Conservation (phyloP, 1,140 invertebrate genomes). For the Apocrypta bakeri region DNA sequence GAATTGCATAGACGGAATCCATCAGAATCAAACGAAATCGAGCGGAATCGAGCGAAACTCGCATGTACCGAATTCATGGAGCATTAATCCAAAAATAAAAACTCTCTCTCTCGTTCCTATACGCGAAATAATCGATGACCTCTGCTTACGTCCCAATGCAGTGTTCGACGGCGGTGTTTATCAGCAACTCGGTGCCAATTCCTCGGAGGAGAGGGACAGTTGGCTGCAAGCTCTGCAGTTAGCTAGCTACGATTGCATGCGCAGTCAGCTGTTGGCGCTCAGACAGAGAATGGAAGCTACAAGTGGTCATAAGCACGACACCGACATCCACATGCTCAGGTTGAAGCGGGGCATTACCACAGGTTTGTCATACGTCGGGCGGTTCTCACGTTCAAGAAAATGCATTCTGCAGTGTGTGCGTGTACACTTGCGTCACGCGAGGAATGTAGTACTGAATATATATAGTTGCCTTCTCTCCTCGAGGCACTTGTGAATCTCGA, state of each 20-base stretch:
- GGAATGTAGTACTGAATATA: no score
- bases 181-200: constrained; percentile 86
- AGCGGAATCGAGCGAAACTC: no score
- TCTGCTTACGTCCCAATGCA: constrained; percentile 63
- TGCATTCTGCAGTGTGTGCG: constrained; percentile 51
- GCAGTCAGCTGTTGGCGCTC: constrained; percentile 83
- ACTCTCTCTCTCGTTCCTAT: neutral
- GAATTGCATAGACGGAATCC: no score
- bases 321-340: constrained; percentile 82
- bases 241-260: constrained; percentile 89
- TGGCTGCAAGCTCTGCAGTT: constrained; percentile 91
- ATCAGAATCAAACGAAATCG: no score
- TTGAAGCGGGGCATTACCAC: constrained; percentile 77
- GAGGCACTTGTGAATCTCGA: neutral
- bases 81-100: no score
- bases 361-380: constrained; percentile 73
- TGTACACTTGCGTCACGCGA: no score
- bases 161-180: constrained; percentile 88
- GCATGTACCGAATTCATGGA: no score
- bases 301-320: constrained; percentile 78
- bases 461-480: neutral
- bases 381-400: neutral
- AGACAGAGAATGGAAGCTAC: constrained; percentile 77
- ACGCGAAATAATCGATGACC: neutral
- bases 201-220: constrained; percentile 86